These are phyloP conservation scores for Agapornis roseicollis DNA, from an alignment of 2,113 vertebrate species.

Conservation along the genomic window DNA sequence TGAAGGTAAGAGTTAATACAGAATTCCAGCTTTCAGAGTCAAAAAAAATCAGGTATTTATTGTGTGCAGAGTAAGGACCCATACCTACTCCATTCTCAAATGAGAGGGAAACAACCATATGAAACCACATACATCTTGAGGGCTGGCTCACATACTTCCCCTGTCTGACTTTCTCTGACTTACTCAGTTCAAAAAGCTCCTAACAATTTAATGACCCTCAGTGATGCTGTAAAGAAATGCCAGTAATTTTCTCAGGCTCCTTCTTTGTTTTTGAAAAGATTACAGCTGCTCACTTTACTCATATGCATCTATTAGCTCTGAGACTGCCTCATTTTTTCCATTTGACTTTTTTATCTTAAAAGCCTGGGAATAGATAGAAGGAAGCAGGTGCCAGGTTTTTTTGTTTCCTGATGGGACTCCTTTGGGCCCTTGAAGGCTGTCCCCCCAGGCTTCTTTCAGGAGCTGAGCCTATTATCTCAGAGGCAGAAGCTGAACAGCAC, in stretches of 20 bases:
- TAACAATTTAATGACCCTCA: not conserved
- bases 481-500: not conserved
- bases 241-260: constrained; percentile 41
- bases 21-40: not conserved
- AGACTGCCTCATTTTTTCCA: constrained; percentile 52
- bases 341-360: constrained; percentile 36
- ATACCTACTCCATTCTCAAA: not conserved
- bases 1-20: constrained; percentile 83
- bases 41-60: not conserved
- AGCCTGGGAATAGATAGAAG: constrained; percentile 36
- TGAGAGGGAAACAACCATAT: not conserved
- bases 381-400: constrained; percentile 19
- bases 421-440: not conserved
- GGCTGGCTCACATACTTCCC: not conserved
- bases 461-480: not conserved
- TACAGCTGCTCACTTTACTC: not conserved
- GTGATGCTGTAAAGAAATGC: not conserved
- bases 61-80: not conserved
- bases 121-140: not conserved
- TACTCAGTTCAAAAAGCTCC: not conserved
- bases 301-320: constrained; percentile 1
- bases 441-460: not conserved
- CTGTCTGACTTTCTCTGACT: not conserved
- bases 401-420: not conserved
- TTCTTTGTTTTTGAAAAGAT: constrained; percentile 53